Evolutionary conservation across 1,140 invertebrate genomes (phyloP).

Genomic region (Geopemphigus sp.): DNA sequence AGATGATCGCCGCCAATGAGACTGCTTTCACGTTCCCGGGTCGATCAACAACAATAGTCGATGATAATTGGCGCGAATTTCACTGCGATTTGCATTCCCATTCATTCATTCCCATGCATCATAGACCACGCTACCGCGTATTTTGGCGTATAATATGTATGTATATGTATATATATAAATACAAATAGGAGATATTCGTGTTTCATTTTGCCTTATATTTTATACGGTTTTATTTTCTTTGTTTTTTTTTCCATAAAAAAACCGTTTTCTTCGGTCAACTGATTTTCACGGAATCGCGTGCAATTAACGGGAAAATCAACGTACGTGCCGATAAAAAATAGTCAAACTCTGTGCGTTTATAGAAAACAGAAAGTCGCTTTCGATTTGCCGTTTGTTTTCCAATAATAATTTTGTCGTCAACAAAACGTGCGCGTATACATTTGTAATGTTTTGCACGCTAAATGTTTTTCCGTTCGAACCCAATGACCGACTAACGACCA

Average conservation of each 20-base stretch:
- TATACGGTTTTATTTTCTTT: neutral
- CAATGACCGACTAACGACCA: neutral
- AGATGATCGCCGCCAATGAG: neutral
- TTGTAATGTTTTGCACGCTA: neutral
- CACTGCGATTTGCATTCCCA: slow-evolving; percentile 24
- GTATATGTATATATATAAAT: no score
- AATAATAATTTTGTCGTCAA: neutral
- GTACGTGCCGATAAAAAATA: no score
- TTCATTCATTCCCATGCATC: neutral
- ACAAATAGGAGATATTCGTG: neutral
- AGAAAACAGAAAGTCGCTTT: neutral
- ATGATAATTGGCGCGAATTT: slow-evolving; percentile 46
- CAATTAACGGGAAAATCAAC: neutral
- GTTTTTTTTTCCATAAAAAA: neutral
- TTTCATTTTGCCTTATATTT: neutral
- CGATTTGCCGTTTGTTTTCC: neutral
- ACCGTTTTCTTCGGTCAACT: neutral
- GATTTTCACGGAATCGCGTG: neutral
- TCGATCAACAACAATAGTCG: slow-evolving; percentile 46
- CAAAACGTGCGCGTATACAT: neutral
- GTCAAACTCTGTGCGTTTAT: neutral
- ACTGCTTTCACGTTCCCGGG: slow-evolving; percentile 46
- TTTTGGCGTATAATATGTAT: no score
- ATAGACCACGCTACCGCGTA: no score
- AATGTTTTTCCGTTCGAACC: neutral